Evolutionary conservation across 2,113 vertebrate species (phyloP).

Genomic region (Acrocephalus kingi): DNA sequence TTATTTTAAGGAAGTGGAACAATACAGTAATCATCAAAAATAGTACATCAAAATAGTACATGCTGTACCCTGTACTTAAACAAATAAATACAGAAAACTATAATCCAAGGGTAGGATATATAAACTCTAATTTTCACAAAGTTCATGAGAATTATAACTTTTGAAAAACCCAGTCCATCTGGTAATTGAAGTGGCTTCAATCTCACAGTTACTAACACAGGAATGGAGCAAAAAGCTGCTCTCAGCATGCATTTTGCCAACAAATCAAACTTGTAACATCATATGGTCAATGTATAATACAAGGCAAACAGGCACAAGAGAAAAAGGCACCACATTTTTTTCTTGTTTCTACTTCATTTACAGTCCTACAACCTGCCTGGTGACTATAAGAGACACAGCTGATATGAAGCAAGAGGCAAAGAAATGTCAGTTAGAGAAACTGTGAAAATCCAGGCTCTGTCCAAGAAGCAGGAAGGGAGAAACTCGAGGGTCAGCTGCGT

Average conservation of each 20-base stretch:
- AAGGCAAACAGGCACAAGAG: background rate
- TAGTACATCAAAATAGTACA: constrained; percentile 52
- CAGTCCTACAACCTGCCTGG: background rate
- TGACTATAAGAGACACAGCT: background rate
- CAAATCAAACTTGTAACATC: background rate
- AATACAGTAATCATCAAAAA: constrained; percentile 43
- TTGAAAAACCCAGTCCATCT: background rate
- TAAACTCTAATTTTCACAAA: constrained; percentile 4
- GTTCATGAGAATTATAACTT: constrained; percentile 30
- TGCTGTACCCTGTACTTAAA: background rate
- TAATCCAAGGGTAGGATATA: constrained; percentile 25
- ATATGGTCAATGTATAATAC: background rate
- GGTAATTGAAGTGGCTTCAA: background rate
- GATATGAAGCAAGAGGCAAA: background rate
- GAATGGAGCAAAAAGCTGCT: background rate
- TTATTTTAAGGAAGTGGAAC: constrained; percentile 62
- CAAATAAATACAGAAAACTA: constrained; percentile 54
- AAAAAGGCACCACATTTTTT: background rate
- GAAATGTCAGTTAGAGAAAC: background rate
- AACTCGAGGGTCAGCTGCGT: background rate
- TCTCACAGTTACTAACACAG: background rate
- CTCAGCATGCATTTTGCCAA: background rate
- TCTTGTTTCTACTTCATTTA: background rate
- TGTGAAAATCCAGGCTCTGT: background rate
- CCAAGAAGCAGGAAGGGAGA: background rate